Evolutionary conservation across 2,888 invertebrate species (phyloP).

Genomic region (Tromatobia lineatoria): DNA sequence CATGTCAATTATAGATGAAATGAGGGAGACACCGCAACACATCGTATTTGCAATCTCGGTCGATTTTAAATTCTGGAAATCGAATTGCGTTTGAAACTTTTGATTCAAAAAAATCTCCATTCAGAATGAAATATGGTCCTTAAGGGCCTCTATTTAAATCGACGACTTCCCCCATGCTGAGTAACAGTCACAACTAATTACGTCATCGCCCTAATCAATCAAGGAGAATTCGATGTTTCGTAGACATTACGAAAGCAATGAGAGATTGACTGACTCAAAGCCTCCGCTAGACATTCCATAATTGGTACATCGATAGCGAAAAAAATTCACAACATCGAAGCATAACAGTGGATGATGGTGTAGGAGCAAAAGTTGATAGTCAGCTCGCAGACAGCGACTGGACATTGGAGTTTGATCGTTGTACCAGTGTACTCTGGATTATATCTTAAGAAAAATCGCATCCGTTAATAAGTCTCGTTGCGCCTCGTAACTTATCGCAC

Average conservation of each 20-base stretch:
- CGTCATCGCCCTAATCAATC: not conserved
- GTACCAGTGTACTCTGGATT: slow-evolving; percentile 24
- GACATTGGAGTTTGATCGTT: slow-evolving; percentile 60
- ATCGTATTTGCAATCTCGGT: too few relatives aligned
- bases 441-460: slow-evolving; percentile 40
- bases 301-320: slow-evolving; percentile 37
- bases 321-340: slow-evolving; percentile 14
- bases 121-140: not conserved
- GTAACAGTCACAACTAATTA: not conserved
- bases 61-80: too few relatives aligned
- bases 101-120: too few relatives aligned
- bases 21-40: too few relatives aligned
- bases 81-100: too few relatives aligned
- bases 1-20: not conserved
- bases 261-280: slow-evolving; percentile 14
- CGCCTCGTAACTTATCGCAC: slow-evolving; percentile 2
- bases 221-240: not conserved
- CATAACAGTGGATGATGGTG: slow-evolving; percentile 32
- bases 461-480: slow-evolving; percentile 29
- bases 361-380: slow-evolving; percentile 17
- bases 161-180: not conserved
- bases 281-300: slow-evolving; percentile 28
- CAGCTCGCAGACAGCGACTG: slow-evolving; percentile 31
- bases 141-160: not conserved
- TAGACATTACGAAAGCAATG: slow-evolving; percentile 28